Evolutionary conservation across 2,797 vertebrate genomes (phyloP), one percentile per base, ranked within the genome.

Genomic region (Scolopax bukidnonensis): DNA sequence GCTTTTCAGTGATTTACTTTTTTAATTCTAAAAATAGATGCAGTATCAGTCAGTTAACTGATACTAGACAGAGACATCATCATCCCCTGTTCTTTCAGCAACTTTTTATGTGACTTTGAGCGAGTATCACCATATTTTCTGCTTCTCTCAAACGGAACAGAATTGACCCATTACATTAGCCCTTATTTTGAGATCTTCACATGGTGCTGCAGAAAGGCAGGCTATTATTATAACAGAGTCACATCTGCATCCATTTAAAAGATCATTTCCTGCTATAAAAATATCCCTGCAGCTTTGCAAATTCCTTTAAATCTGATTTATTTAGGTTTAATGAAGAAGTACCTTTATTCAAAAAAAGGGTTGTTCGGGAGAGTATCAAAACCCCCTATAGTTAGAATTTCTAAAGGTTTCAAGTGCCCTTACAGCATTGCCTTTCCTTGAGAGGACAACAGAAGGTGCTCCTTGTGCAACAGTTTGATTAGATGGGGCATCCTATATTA

Each of bases 201-300:
- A 47, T 41, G 33, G 67, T 87, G 54, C 77, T 94, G 63, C 63
- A 93, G 63, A 95, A 95, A 90, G 74, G 10, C 38, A 90, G 60
- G 24, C 88, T 95, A 89, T 83, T 94, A 93, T 71, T 89, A 16
- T 56, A 83, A 54, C 48, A 63, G 57, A 81, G 51, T 82, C 95
- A 95, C 97, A 97, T 96, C 96, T 97, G 96, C 33, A 90, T 87
- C 74, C 93, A 91, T 97, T 97, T 97, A 96, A 96, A 97, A 94
- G 38, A 94, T 84, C 81, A 97, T 97, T 96, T 97, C 96, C 97
- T 96, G 92, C 70, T 92, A 83, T 65, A 81, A 95, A 97, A 97
- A 90, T 93, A 92, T 81, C 87, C 85, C 81, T 51, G 84, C 82
- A 96, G 93, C 73, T 93, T 95, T 93, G 87, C 81, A 95, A 92